Evolutionary conservation across 1,140 invertebrate genomes (phyloP).

Genomic region (Episyrphus balteatus): DNA sequence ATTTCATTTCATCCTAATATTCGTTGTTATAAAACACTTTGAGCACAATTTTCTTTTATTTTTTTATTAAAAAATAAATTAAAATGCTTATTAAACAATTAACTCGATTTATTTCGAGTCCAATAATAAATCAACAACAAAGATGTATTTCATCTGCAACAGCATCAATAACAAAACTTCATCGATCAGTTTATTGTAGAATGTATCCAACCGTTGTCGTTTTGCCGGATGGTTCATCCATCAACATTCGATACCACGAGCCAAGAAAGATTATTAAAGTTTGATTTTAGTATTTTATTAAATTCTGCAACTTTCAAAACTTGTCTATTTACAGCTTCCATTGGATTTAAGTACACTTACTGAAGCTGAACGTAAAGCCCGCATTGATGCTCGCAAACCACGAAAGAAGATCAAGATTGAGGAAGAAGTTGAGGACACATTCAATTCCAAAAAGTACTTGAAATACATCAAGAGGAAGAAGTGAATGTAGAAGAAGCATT

Average conservation of each 20-base stretch:
- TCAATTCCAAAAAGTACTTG: slow-evolving; percentile 65
- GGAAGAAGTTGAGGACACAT: slow-evolving; percentile 66
- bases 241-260: slow-evolving; percentile 68
- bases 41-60: background rate
- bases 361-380: slow-evolving; percentile 53
- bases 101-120: background rate
- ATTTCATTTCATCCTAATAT: too few species aligned
- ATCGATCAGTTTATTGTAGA: slow-evolving; percentile 53
- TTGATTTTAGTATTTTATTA: slow-evolving; percentile 7
- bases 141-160: slow-evolving; percentile 34
- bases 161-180: slow-evolving; percentile 56
- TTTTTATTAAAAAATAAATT: background rate
- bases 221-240: slow-evolving; percentile 70
- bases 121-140: slow-evolving; percentile 10
- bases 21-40: background rate
- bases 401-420: slow-evolving; percentile 60
- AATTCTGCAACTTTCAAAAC: background rate
- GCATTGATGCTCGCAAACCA: slow-evolving; percentile 58
- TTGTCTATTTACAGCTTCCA: slow-evolving; percentile 52
- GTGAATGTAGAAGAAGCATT: slow-evolving; percentile 6
- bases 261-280: slow-evolving; percentile 76
- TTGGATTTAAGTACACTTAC: slow-evolving; percentile 57
- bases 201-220: slow-evolving; percentile 67
- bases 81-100: slow-evolving; percentile 9
- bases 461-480: slow-evolving; percentile 54